Conservation (phyloP, 2,888 invertebrate species). For the Mythimna lalbum region DNA sequence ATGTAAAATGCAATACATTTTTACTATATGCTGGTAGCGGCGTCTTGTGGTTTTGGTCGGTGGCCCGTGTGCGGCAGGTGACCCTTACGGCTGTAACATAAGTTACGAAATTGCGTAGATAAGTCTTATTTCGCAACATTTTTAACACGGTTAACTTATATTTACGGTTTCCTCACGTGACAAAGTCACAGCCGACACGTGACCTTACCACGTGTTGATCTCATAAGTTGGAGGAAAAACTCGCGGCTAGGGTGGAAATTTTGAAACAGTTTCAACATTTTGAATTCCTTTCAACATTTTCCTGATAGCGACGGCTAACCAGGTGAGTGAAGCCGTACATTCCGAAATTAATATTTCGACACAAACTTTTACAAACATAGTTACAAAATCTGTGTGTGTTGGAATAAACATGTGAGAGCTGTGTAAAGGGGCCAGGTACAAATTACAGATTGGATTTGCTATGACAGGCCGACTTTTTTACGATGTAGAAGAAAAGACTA, state of each 20-base stretch:
- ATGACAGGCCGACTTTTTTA: no score
- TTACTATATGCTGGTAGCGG: no score
- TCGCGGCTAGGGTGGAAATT: no score
- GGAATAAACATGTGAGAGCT: no score
- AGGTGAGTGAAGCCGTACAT: not conserved
- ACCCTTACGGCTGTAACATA: no score
- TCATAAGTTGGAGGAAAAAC: not conserved
- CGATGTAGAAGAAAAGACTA: no score
- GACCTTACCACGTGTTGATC: slow-evolving; percentile 4
- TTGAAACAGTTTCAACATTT: not conserved
- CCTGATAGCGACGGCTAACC: not conserved
- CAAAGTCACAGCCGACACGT: not conserved
- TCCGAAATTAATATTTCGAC: not conserved
- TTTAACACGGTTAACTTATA: no score
- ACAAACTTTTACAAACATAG: not conserved
- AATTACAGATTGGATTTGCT: no score
- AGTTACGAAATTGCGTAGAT: not conserved
- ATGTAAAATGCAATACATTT: no score
- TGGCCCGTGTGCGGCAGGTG: no score
- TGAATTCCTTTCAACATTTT: not conserved
- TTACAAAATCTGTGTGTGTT: not conserved
- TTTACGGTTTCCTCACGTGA: not conserved
- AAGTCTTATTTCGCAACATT: not conserved
- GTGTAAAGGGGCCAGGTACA: no score
- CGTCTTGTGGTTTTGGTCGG: no score